Evolutionary conservation across 2,113 vertebrate genomes (phyloP), one percentile per base, ranked within the genome.

Genomic region (Stercorarius parasiticus): DNA sequence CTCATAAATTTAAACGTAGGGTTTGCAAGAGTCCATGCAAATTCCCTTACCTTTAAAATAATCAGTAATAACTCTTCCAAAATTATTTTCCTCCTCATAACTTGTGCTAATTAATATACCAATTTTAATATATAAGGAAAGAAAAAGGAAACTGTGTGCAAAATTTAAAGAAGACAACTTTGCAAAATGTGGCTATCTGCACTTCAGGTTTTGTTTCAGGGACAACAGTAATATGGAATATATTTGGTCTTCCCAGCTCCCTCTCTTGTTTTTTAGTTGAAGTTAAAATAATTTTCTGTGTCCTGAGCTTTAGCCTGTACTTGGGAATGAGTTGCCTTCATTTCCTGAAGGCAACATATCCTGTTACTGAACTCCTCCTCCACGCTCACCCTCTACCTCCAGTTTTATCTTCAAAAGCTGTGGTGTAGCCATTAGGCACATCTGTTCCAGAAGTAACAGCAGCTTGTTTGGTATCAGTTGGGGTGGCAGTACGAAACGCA

Each of bases 311-410:
- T 70, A 53, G 25, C 58, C 47, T 45, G 20, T n/a, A 77, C 30
- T 64, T 67, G 38, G 1, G 13, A 78, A 73, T 2, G 25, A 67
- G 38, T 42, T 45, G 45, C 40, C 21, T 77, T 73, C 22, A 13
- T 53, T 58, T 83, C 34, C 67, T 66, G 59, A 84, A 66, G 72
- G 29, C n/a, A 84, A 67, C 25, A 36, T 15, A 49, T 36, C 27
- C 43, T 8, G 1, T 23, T 86, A 55, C 71, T 62, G 27, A 93
- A 43, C 22, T 36, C 36, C 40, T 69, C 15, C 53, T 52, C 40
- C 5, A 6, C 0, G 0, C 47, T 64, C 16, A 6, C 4, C 4
- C 42, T 53, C 30, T n/a, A 14, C 30, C 11, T 32, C 42, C 13
- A 53, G 50, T 38, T 92, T 80, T 86, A 86, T 26, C 45, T 66